phyloP scores from a whole-genome alignment of 1,140 invertebrate species.

The Drosophila pruinosa region DNA sequence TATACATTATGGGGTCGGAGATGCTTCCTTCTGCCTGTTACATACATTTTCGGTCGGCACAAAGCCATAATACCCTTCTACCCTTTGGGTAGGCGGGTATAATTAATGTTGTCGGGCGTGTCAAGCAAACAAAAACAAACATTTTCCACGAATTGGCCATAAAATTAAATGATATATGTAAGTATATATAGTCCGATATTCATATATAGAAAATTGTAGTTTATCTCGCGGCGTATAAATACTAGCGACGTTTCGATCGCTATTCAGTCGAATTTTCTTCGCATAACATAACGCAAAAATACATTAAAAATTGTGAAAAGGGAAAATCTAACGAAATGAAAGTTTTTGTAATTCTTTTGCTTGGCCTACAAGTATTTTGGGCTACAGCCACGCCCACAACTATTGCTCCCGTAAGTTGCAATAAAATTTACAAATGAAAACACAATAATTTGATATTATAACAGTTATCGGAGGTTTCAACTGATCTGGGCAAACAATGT shows the following conservation, averaged over 20 bases:
- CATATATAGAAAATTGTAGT: background rate
- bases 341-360: slow-evolving; percentile 10
- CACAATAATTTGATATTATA: background rate
- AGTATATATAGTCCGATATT: background rate
- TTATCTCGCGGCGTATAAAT: background rate
- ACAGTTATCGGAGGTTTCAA: background rate
- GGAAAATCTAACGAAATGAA: background rate
- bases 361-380: background rate
- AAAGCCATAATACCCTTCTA: too few species aligned
- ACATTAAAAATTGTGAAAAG: background rate
- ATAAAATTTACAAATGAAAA: background rate
- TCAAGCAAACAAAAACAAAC: slow-evolving; percentile 4
- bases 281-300: background rate
- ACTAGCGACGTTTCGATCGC: background rate
- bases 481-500: background rate
- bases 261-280: slow-evolving; percentile 8
- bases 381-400: background rate
- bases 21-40: too few species aligned
- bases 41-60: too few species aligned
- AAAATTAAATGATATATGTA: slow-evolving; percentile 12
- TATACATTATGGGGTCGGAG: too few species aligned
- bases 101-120: too few species aligned
- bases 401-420: background rate
- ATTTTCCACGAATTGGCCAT: slow-evolving; percentile 11
- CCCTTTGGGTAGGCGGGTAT: too few species aligned